Percentiles rank a stretch among this genome's conserved stretches.
phyloP scores from a whole-genome alignment of 2,888 invertebrate species.

The Lymantria monacha region DNA sequence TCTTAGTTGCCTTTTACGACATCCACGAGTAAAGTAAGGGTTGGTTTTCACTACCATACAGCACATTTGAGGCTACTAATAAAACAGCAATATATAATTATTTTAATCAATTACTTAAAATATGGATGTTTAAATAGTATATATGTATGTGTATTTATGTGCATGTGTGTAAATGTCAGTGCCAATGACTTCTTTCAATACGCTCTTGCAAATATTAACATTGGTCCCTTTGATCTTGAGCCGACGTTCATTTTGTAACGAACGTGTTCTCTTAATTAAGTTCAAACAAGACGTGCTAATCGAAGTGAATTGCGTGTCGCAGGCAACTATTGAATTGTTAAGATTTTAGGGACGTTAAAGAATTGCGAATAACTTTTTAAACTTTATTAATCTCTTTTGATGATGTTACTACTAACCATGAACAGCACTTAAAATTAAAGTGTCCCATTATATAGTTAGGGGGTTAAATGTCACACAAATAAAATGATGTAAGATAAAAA shows the following conservation, averaged over 20 bases:
- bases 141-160: neutral
- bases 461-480: too few relatives aligned
- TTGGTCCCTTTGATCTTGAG: slow-evolving; percentile 69
- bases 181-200: slow-evolving; percentile 78
- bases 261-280: slow-evolving; percentile 75
- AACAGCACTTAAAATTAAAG: too few relatives aligned
- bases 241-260: slow-evolving; percentile 63
- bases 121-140: neutral
- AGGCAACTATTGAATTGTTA: slow-evolving; percentile 18
- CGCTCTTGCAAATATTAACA: slow-evolving; percentile 70
- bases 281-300: slow-evolving; percentile 74
- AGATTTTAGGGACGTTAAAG: slow-evolving; percentile 9
- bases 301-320: slow-evolving; percentile 43
- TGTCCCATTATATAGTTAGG: too few relatives aligned
- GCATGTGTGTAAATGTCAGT: slow-evolving; percentile 28
- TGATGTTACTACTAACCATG: neutral
- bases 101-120: neutral
- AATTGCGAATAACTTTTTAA: neutral
- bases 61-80: too few relatives aligned
- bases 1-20: too few relatives aligned
- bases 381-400: neutral
- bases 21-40: too few relatives aligned
- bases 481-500: too few relatives aligned
- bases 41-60: too few relatives aligned
- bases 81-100: too few relatives aligned